Evolutionary conservation across 2,113 vertebrate species (phyloP), one percentile per base, ranked within the genome.

Genomic region (Leuciscus idus): DNA sequence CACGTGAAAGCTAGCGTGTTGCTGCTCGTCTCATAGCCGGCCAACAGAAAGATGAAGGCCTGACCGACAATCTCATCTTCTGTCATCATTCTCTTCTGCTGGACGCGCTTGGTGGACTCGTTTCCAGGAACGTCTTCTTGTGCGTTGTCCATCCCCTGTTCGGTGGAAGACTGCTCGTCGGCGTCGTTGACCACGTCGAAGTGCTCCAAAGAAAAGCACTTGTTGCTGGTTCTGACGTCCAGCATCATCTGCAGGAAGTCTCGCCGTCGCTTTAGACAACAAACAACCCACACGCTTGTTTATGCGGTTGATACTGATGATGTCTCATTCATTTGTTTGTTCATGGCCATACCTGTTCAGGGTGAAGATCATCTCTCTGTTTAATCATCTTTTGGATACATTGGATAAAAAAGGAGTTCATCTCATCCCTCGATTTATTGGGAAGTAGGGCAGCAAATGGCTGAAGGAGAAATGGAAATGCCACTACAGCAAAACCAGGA

Each of bases 241-340:
- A 99, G 93, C 94, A 98, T 95, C 89, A 97, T 90, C 92, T 99
- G 98, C 7, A 99, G 96, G 90, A 99, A 98, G 89, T 99, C 98
- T 70, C 93, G 92, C 17, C 95, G 95, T n/a, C 96, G 96, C 98
- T 99, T 76, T 23, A 15, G 66, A 85, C 83, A 11, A 21, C 90
- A 79, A 7, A 70, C 46, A 77, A 23, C 19, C 64, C 70, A 74
- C 33, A 64, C 59, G 55, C 6, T 57, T 23, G 55, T 57, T 57
- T 57, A 57, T 57, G 7, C 39, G 46, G 36, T 72, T 43, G 19
- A 72, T 72, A 43, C 19, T 12, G 10, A 72, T 9, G 21, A 72
- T 74, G 4, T 48, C n/a, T n/a, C 36, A 15, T 74, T 9, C 23
- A 39, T 39, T 33, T 23, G 39, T 84, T 36, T 13, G 23, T 39